Percentiles rank a stretch among this genome's conserved stretches.
Conservation (phyloP, 2,888 invertebrate genomes). For the Hetaerina titia region DNA sequence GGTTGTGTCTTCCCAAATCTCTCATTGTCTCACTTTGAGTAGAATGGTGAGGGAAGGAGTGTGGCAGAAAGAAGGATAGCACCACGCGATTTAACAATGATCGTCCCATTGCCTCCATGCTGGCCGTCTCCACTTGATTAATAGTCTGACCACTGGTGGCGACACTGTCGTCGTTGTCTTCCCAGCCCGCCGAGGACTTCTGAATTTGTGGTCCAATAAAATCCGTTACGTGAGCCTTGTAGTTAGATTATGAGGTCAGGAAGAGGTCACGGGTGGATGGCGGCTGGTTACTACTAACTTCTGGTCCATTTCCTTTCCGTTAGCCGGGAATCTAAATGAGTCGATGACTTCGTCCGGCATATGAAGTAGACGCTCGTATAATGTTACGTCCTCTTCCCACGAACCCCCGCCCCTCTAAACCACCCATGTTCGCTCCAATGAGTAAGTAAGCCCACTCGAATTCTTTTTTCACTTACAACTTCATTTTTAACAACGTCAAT, state of each 20-base stretch:
- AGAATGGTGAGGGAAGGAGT: neutral
- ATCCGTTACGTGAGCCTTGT: conserved; percentile 59
- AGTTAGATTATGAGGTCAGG: conserved; percentile 62
- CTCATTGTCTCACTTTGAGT: neutral
- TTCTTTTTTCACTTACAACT: neutral
- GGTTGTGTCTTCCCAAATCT: neutral
- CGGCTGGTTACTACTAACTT: conserved; percentile 40
- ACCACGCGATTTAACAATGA: conserved; percentile 36
- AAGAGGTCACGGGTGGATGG: conserved; percentile 40
- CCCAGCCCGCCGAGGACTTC: conserved; percentile 40
- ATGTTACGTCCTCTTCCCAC: conserved; percentile 13
- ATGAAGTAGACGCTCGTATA: conserved; percentile 44
- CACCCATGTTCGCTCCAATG: neutral
- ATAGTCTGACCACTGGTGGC: conserved; percentile 33
- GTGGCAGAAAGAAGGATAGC: conserved; percentile 16
- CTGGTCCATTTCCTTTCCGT: conserved; percentile 59
- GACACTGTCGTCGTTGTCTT: conserved; percentile 52
- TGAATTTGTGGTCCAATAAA: conserved; percentile 66
- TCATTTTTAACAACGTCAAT: neutral
- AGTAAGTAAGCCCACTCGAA: neutral
- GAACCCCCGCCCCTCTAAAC: neutral
- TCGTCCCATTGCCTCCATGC: conserved; percentile 54
- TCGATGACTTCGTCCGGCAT: conserved; percentile 57
- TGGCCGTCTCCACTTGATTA: conserved; percentile 47
- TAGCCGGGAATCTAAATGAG: conserved; percentile 59